phyloP scores from a whole-genome alignment of 1,140 invertebrate species.

The Oreohelix idahoensis region DNA sequence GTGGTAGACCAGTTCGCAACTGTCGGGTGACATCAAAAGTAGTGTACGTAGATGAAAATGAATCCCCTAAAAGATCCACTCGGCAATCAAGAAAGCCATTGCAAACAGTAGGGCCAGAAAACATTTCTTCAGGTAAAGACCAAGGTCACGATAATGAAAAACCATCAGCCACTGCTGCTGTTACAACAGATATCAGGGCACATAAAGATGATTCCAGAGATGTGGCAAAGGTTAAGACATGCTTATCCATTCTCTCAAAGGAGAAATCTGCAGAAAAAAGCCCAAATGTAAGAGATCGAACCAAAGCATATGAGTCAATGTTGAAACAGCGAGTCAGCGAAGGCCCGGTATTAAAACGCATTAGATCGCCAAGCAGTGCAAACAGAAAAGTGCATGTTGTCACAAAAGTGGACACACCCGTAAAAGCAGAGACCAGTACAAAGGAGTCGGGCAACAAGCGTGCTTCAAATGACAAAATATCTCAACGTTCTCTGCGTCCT shows the following conservation, averaged over 20 bases:
- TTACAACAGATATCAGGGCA: background rate
- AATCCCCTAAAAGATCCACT: background rate
- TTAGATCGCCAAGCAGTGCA: background rate
- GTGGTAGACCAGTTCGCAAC: background rate
- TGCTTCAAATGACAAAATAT: conserved; percentile 6
- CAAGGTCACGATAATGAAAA: background rate
- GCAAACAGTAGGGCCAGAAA: background rate
- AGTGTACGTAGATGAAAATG: conserved; percentile 13
- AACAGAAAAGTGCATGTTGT: background rate
- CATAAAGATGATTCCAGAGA: background rate
- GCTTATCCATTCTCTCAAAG: background rate
- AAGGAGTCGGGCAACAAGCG: background rate
- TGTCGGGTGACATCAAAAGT: background rate
- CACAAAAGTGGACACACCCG: background rate
- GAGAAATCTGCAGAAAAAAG: conserved; percentile 3
- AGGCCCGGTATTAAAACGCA: background rate
- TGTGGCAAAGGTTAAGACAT: background rate
- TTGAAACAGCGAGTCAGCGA: conserved; percentile 1
- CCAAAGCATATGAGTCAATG: conserved; percentile 45
- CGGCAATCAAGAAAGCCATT: background rate
- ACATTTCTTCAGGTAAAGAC: background rate
- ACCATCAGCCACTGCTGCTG: background rate
- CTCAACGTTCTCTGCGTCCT: background rate
- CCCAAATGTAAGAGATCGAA: conserved; percentile 31
- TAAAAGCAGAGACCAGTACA: background rate